Evolutionary conservation across 2,113 vertebrate species (phyloP).

Genomic region (Puffinus mauretanicus): DNA sequence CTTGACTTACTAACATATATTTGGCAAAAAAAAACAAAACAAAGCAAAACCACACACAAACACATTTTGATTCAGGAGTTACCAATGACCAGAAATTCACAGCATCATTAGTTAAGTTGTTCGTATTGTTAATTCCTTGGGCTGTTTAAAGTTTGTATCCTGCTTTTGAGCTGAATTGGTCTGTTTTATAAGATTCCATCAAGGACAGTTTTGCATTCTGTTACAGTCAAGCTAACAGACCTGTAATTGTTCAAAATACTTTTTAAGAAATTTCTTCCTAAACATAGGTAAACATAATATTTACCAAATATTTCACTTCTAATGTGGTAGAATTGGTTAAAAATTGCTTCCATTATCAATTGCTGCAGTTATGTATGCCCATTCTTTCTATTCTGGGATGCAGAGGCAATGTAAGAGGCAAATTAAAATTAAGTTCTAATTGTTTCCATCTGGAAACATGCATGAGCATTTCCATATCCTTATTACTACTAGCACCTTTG

Average conservation of each 20-base stretch:
- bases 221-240: background rate
- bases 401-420: background rate
- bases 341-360: background rate
- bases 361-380: background rate
- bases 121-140: background rate
- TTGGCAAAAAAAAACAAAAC: background rate
- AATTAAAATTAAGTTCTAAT: background rate
- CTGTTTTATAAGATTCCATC: background rate
- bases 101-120: background rate
- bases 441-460: background rate
- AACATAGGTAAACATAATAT: background rate
- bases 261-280: background rate
- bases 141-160: background rate
- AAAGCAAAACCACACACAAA: background rate
- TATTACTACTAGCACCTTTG: background rate
- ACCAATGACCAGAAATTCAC: background rate
- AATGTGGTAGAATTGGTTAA: background rate
- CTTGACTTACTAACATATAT: background rate
- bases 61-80: background rate
- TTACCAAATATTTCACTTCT: background rate
- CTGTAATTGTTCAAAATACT: background rate
- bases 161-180: background rate
- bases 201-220: background rate
- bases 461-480: background rate
- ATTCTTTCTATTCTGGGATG: background rate